Conservation (phyloP, 2,113 vertebrate genomes). For the Albula glossodonta region DNA sequence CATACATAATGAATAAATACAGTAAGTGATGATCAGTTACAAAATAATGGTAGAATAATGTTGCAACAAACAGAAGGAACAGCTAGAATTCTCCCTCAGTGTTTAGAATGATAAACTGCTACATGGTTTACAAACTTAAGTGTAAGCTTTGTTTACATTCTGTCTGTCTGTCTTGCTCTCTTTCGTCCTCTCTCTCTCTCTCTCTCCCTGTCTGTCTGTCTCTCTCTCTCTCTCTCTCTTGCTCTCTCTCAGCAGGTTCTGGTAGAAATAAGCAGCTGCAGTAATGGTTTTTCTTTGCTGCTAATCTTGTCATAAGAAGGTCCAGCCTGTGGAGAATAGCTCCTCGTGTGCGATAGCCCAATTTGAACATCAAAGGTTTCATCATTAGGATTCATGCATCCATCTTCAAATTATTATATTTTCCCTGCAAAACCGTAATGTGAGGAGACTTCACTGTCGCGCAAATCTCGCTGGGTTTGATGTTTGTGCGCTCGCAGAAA, state of each 20-base stretch:
- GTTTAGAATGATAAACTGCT: background rate
- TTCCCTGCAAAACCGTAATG: constrained; percentile 55
- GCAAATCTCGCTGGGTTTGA: constrained; percentile 61
- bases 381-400: constrained; percentile 63
- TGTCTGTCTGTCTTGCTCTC: constrained; percentile 33
- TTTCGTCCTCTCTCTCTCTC: constrained; percentile 27
- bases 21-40: background rate
- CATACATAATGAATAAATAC: background rate
- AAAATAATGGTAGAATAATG: background rate
- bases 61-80: background rate
- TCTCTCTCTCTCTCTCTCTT: constrained; percentile 25
- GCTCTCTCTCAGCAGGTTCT: constrained; percentile 47
- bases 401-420: constrained; percentile 61
- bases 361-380: constrained; percentile 75
- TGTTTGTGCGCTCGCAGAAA: constrained; percentile 68
- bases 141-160: background rate
- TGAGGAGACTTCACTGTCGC: constrained; percentile 64
- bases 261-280: constrained; percentile 66
- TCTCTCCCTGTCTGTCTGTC: constrained; percentile 22
- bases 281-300: constrained; percentile 67
- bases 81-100: background rate
- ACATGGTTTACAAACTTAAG: background rate
- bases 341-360: constrained; percentile 65
- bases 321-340: constrained; percentile 65
- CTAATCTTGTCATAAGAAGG: constrained; percentile 71